Percentiles rank a stretch among this genome's conserved stretches.
Evolutionary conservation across 1,140 invertebrate genomes (phyloP).

Genomic region (Kradibia gibbosae): DNA sequence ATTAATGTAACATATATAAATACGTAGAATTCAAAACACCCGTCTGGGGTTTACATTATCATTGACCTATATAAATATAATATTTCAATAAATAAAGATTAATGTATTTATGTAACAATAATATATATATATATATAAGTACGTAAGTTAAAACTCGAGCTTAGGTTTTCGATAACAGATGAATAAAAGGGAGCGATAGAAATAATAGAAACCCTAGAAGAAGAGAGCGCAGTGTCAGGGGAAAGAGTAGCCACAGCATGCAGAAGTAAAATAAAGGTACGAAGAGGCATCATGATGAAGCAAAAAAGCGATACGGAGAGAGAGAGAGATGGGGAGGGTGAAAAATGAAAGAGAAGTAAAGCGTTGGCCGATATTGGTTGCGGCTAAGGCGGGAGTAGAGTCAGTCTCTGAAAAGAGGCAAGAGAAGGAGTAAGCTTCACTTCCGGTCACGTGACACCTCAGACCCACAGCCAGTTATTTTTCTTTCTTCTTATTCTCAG

Average conservation of each 20-base stretch:
- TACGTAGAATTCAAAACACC: too few relatives aligned
- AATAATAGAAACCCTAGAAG: background rate
- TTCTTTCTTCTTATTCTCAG: slow-evolving; percentile 73
- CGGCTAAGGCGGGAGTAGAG: slow-evolving; percentile 3
- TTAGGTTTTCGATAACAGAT: background rate
- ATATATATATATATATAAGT: background rate
- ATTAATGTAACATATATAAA: too few relatives aligned
- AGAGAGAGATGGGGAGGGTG: slow-evolving; percentile 28
- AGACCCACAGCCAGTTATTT: slow-evolving; percentile 69
- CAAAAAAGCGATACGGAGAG: slow-evolving; percentile 46
- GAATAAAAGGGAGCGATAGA: background rate
- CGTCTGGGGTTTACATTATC: too few relatives aligned
- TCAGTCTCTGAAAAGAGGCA: slow-evolving; percentile 51
- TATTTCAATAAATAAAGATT: too few relatives aligned
- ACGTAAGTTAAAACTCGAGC: background rate
- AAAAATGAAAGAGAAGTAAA: background rate
- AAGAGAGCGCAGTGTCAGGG: slow-evolving; percentile 20
- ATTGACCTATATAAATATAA: too few relatives aligned
- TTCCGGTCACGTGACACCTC: slow-evolving; percentile 72
- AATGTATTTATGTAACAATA: too few relatives aligned
- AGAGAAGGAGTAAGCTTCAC: slow-evolving; percentile 62
- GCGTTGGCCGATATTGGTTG: background rate
- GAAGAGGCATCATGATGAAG: background rate
- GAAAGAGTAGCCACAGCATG: background rate
- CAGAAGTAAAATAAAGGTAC: background rate